A percentile compares a stretch with the other conserved stretches of the same genome.
Conservation (phyloP, 1,140 invertebrate species). For the Ericerus pela region DNA sequence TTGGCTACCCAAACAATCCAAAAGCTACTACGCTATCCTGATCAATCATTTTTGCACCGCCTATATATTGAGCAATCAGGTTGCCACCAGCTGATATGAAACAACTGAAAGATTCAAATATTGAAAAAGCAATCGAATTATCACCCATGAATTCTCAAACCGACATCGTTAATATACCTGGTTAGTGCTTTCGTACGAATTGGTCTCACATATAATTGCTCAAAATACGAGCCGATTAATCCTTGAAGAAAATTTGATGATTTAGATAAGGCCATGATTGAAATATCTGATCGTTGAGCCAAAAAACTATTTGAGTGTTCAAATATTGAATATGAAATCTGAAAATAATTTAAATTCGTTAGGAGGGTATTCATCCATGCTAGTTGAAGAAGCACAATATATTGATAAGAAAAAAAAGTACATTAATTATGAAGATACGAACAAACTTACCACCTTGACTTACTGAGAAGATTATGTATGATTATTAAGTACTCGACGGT, state of each 20-base stretch:
- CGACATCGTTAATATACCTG: slow-evolving; percentile 1
- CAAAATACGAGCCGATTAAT: slow-evolving; percentile 14
- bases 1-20: slow-evolving; percentile 47
- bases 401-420: no score
- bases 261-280: slow-evolving; percentile 17
- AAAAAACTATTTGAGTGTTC: no score
- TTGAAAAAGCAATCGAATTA: not conserved
- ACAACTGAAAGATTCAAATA: slow-evolving; percentile 23
- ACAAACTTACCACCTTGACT: no score
- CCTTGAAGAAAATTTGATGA: slow-evolving; percentile 13
- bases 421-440: no score
- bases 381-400: no score
- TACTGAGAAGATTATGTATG: no score
- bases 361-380: no score
- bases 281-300: no score
- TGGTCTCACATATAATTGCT: slow-evolving; percentile 15
- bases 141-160: not conserved
- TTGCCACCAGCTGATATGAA: slow-evolving; percentile 46
- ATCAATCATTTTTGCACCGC: slow-evolving; percentile 40
- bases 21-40: slow-evolving; percentile 48
- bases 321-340: no score
- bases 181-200: slow-evolving; percentile 17
- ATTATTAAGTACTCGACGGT: no score
- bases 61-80: slow-evolving; percentile 45
- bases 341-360: no score